These are phyloP conservation scores for Odontocolon sp. DNA, from an alignment of 2,888 invertebrate genomes.

Conservation along the genomic window DNA sequence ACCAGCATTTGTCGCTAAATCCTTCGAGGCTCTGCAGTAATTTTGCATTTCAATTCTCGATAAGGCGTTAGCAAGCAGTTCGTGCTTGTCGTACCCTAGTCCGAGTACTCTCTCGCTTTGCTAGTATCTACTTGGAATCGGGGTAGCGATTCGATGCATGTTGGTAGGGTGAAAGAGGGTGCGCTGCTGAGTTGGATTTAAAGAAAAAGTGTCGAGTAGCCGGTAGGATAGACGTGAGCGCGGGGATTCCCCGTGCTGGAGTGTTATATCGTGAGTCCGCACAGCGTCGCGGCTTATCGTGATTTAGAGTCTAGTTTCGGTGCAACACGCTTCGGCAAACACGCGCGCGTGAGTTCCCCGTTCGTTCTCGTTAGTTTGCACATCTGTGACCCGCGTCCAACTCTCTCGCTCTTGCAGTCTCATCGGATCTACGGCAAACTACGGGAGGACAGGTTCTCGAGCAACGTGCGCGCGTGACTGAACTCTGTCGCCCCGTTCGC, in stretches of 20 bases:
- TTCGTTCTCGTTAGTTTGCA: conserved; percentile 63
- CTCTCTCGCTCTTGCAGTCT: background rate
- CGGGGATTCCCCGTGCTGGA: conserved; percentile 21
- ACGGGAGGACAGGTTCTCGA: conserved; percentile 17
- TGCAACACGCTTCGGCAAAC: conserved; percentile 62
- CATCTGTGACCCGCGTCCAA: conserved; percentile 58
- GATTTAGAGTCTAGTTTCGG: conserved; percentile 63
- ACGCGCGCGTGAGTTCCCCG: conserved; percentile 52
- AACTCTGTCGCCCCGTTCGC: conserved; percentile 39
- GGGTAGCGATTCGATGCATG: conserved; percentile 33
- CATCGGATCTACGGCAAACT: background rate
- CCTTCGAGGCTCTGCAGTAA: conserved; percentile 15
- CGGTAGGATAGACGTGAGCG: conserved; percentile 43
- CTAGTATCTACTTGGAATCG: conserved; percentile 1
- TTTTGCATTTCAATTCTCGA: conserved; percentile 55
- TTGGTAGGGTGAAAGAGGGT: conserved; percentile 28
- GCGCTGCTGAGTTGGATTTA: conserved; percentile 23
- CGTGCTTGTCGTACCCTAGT: background rate
- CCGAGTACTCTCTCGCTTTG: conserved; percentile 23
- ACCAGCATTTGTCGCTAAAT: conserved; percentile 19
- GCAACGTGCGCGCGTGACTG: conserved; percentile 54
- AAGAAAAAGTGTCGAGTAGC: conserved; percentile 60
- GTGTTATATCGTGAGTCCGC: conserved; percentile 39
- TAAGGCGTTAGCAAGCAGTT: conserved; percentile 38
- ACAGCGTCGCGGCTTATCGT: conserved; percentile 59